phyloP scores from a whole-genome alignment of 1,140 invertebrate genomes.

The Charaxes varanes region DNA sequence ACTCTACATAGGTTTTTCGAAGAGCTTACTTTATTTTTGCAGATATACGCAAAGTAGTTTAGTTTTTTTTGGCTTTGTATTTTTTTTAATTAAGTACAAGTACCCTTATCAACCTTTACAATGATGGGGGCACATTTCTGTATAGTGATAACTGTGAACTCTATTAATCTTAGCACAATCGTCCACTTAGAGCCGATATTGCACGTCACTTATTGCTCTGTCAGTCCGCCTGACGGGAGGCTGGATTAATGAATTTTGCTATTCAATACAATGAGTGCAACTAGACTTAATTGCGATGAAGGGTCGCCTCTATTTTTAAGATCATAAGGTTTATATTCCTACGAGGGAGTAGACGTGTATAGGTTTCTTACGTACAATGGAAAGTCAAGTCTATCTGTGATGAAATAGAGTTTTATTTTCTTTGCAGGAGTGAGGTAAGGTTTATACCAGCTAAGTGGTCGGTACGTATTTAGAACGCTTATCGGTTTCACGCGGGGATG shows the following conservation, averaged over 20 bases:
- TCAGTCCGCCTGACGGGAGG: slow-evolving; percentile 23
- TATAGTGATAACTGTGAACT: slow-evolving; percentile 19
- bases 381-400: too few species aligned
- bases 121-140: too few species aligned
- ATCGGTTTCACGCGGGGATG: slow-evolving; percentile 17
- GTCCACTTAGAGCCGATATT: slow-evolving; percentile 20
- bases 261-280: slow-evolving; percentile 18
- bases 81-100: too few species aligned
- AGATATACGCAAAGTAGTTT: too few species aligned
- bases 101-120: too few species aligned
- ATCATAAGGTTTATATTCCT: slow-evolving; percentile 1
- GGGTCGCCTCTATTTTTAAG: neutral
- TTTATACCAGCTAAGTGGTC: slow-evolving; percentile 11
- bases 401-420: too few species aligned
- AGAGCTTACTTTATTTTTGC: too few species aligned
- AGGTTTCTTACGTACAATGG: too few species aligned
- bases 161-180: slow-evolving; percentile 27
- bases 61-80: too few species aligned
- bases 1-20: too few species aligned
- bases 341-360: too few species aligned
- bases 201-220: slow-evolving; percentile 31
- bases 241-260: slow-evolving; percentile 28
- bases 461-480: slow-evolving; percentile 17
- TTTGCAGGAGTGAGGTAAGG: too few species aligned
- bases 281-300: neutral